Conservation (phyloP, 2,888 invertebrate genomes). For the Phengaris arion region DNA sequence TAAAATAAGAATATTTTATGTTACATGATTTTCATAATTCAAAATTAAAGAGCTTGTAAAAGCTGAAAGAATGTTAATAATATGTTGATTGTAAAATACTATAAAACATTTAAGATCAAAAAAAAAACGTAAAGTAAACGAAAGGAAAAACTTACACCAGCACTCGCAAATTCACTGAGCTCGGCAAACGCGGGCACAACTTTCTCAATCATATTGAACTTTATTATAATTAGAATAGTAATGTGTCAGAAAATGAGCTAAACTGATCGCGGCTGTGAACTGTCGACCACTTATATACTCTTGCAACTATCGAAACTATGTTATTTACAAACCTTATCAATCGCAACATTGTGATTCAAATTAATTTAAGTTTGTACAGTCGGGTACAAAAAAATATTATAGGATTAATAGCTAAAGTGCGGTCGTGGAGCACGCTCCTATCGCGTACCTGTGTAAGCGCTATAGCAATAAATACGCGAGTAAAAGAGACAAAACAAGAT, state of each 20-base stretch:
- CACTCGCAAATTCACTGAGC: conserved; percentile 69
- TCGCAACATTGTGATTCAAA: conserved; percentile 2
- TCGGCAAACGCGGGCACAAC: conserved; percentile 64
- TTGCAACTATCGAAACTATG: background rate
- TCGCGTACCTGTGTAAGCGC: too few species aligned
- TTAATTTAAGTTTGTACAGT: conserved; percentile 13
- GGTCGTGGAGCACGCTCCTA: background rate
- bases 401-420: too few species aligned
- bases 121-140: conserved; percentile 19
- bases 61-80: too few species aligned
- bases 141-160: conserved; percentile 55
- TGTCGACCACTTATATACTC: conserved; percentile 29
- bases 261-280: conserved; percentile 9
- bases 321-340: conserved; percentile 26
- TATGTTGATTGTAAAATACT: too few species aligned
- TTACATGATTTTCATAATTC: too few species aligned
- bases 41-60: too few species aligned
- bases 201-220: conserved; percentile 51
- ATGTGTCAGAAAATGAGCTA: conserved; percentile 33
- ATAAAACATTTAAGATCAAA: too few species aligned
- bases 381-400: background rate
- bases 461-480: too few species aligned
- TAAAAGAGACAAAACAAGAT: too few species aligned
- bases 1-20: too few species aligned
- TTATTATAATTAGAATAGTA: background rate